These are phyloP conservation scores for Clupea harengus DNA, from an alignment of 2,113 vertebrate species.

Conservation along the genomic window DNA sequence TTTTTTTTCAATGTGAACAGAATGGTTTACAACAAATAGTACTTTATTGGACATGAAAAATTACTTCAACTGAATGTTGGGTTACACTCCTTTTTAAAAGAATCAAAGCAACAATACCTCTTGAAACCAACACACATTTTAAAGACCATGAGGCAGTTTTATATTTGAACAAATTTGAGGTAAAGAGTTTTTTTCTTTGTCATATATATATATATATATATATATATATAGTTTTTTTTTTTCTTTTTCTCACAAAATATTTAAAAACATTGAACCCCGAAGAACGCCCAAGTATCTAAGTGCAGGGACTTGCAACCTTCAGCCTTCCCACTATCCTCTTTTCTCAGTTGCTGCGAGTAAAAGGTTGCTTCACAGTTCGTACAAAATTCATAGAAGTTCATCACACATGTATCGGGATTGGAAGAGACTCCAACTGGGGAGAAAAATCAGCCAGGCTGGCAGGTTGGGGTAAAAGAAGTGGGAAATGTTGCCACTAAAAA, in stretches of 20 bases:
- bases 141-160: conserved; percentile 78
- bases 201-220: conserved; percentile 62
- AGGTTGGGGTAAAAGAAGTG: conserved; percentile 40
- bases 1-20: conserved; percentile 22
- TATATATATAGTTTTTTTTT: conserved; percentile 50
- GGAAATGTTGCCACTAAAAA: conserved; percentile 48
- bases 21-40: conserved; percentile 70
- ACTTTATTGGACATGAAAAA: conserved; percentile 82
- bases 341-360: conserved; percentile 60
- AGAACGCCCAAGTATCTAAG: conserved; percentile 64
- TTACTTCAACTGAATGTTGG: conserved; percentile 69
- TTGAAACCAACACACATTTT: conserved; percentile 70
- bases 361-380: conserved; percentile 72
- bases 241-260: conserved; percentile 70
- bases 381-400: conserved; percentile 56
- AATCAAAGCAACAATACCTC: conserved; percentile 61
- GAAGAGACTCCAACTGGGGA: conserved; percentile 37
- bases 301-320: conserved; percentile 43
- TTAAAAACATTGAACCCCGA: conserved; percentile 67
- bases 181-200: conserved; percentile 74
- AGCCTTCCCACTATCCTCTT: conserved; percentile 56
- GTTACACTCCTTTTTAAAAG: conserved; percentile 70
- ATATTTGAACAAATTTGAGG: conserved; percentile 76
- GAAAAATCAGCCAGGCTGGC: conserved; percentile 29
- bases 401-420: conserved; percentile 38